Base-by-base conservation (phyloP, 2,888 invertebrate genomes). In the Salticus scenicus region DNA sequence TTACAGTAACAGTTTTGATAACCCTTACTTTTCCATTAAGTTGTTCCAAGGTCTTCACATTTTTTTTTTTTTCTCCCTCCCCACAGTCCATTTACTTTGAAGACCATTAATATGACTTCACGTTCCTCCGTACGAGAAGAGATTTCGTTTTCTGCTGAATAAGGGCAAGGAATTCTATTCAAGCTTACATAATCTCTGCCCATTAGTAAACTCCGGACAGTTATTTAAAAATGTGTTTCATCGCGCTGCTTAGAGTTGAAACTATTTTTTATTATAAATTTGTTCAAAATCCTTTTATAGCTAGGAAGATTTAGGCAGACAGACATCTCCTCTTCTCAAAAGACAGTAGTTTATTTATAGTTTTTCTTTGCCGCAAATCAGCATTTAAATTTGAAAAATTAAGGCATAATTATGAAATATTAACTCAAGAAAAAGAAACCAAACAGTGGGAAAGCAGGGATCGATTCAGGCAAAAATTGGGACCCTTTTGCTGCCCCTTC, bases 11-110 rank as follows among this genome's bases (percentile, higher is more conserved):
- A 24, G 24, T 24, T 20, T 57, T 24, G 57, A 57, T 57, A 57
- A 57, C 57, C 57, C 57, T 17, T 5, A 4, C 24, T 20, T 20
- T 12, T 24, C 57, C 24, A 57, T 57, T 57, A 57, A 57, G 57
- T 24, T 57, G 24, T 57, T 57, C 24, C 57, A 57, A 57, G 57
- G 57, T 57, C 57, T 24, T 57, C n/a, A n/a, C n/a, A n/a, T n/a
- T n/a, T n/a, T n/a, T n/a, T n/a, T n/a, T n/a, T n/a, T n/a, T n/a
- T n/a, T n/a, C n/a, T n/a, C n/a, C n/a, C n/a, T n/a, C n/a, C n/a
- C n/a, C n/a, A n/a, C 1, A 47, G 57, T 57, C 57, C 57, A 57
- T 57, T 57, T 57, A 17, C 57, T 24, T 20, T 5, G 8, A 5
- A 24, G 24, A 57, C 57, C 24, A 57, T 57, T 57, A 57, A 57